Evolutionary conservation across 2,113 vertebrate species (phyloP).

Genomic region (Mirounga angustirostris): DNA sequence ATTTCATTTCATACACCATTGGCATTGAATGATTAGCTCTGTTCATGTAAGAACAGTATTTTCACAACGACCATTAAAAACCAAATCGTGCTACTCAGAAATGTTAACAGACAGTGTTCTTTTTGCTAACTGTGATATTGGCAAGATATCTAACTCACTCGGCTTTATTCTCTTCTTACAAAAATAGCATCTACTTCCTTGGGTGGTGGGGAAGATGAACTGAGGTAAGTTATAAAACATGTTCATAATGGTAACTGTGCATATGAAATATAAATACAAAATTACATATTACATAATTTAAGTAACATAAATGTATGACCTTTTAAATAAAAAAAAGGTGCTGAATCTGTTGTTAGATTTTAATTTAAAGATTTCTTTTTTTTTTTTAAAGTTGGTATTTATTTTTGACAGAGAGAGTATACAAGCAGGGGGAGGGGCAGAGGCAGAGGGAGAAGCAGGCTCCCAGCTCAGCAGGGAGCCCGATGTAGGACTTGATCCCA

Average conservation of each 20-base stretch:
- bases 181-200: background rate
- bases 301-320: background rate
- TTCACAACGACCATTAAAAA: background rate
- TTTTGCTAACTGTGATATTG: constrained; percentile 21
- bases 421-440: too few relatives aligned
- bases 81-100: background rate
- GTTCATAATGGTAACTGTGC: background rate
- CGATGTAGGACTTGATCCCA: too few relatives aligned
- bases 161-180: background rate
- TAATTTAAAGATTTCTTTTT: background rate
- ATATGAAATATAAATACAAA: background rate
- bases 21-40: background rate
- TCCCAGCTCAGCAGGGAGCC: too few relatives aligned
- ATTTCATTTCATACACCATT: background rate
- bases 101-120: background rate
- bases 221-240: background rate
- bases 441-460: too few relatives aligned
- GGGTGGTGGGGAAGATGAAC: background rate
- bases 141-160: background rate
- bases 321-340: background rate
- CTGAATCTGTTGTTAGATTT: background rate
- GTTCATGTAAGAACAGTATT: constrained; percentile 14
- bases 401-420: too few relatives aligned
- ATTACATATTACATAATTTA: background rate
- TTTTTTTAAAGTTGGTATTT: too few relatives aligned